Evolutionary conservation across 2,113 vertebrate species (phyloP), one percentile per base, ranked within the genome.

Genomic region (Tor tambroides): DNA sequence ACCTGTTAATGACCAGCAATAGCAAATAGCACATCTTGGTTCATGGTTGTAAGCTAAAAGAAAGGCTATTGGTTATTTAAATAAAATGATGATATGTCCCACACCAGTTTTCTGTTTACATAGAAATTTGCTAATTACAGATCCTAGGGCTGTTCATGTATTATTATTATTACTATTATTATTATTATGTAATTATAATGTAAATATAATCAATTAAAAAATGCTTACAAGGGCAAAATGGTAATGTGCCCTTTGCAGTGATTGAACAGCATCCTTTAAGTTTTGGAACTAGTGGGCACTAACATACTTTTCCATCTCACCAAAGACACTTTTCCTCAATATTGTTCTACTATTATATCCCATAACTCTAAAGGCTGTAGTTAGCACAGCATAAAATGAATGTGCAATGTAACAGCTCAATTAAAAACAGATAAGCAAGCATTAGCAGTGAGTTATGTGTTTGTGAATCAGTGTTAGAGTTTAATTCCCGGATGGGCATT

Each of bases 391-490:
- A 65, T 65, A 28, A 15, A 30, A 67, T 15, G n/a, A 67, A 67
- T 61, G 23, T 1, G 56, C 56, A n/a, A 61, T 61, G 56, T 61
- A n/a, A 61, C 56, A 30, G 26, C 5, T 30, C 63, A 76, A 59
- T 84, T 35, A 56, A 74, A 83, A 54, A 63, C 17, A 78, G 28
- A 41, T 80, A 43, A 69, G 35, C 41, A 11, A 63, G 79, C 83
- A 72, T 63, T 71, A 65, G 46, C 38, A 17, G 32, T 38, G 15
- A 82, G 28, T 28, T 38, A 56, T 28, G 59, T 28, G 46, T 84
- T 74, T 28, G 67, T n/a, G 80, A 80, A 84, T 78, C 82, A 80
- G 65, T 80, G 77, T 61, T 32, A 12, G 43, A 41, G 23, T 85
- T 75, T 17, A 75, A 32, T 76, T 63, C 30, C 23, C 4, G 0